Conservation (phyloP, 2,113 vertebrate genomes). For the Urocolius indicus region DNA sequence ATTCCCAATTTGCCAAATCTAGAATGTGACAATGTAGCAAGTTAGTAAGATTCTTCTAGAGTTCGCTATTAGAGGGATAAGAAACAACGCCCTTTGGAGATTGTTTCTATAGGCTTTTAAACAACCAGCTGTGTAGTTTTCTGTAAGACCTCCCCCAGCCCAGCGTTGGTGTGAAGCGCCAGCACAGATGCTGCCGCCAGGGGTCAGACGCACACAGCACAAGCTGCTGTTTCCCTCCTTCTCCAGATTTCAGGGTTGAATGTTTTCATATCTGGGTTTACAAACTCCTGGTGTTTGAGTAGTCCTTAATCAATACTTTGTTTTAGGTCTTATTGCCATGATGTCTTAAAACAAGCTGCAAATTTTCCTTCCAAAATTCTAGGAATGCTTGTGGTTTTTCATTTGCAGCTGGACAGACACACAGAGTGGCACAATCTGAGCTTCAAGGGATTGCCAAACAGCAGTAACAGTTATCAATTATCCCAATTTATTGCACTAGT, state of each 20-base stretch:
- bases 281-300: neutral
- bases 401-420: neutral
- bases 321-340: neutral
- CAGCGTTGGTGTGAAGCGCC: neutral
- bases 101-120: neutral
- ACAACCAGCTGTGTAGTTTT: fast-evolving
- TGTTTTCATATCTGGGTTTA: neutral
- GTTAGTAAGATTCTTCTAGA: neutral
- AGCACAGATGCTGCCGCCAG: neutral
- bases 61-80: too few species aligned
- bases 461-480: neutral
- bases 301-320: neutral
- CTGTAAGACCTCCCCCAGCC: neutral
- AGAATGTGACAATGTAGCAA: neutral
- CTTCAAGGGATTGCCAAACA: neutral
- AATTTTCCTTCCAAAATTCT: neutral
- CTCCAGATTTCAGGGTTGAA: fast-evolving
- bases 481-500: neutral
- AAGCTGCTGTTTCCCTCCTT: fast-evolving
- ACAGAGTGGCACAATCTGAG: neutral
- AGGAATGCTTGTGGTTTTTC: neutral
- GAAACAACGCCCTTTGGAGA: fast-evolving
- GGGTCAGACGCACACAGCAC: neutral
- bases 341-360: neutral
- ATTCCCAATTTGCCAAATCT: fast-evolving